Conservation (phyloP, 1,140 invertebrate genomes). For the Sinella curviseta region DNA sequence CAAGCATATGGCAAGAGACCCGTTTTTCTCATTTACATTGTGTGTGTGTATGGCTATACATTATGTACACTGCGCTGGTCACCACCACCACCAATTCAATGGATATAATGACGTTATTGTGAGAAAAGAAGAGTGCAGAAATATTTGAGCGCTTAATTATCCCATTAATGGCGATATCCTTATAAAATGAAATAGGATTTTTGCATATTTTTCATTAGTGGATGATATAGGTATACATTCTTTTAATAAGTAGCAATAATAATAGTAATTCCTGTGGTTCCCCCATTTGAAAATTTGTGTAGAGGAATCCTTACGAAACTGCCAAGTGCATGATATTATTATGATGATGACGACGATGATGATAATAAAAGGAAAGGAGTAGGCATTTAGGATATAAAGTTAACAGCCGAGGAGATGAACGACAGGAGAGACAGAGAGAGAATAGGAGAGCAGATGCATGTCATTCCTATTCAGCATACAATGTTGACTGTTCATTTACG, state of each 20-base stretch:
- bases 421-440: too few species aligned
- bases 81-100: too few species aligned
- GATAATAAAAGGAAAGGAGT: too few species aligned
- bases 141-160: not conserved
- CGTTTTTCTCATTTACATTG: not conserved
- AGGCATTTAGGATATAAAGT: too few species aligned
- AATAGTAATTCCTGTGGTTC: not conserved
- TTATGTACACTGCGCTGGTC: too few species aligned
- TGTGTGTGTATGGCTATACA: not conserved
- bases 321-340: not conserved
- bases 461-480: not conserved
- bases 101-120: not conserved
- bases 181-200: not conserved
- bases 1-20: not conserved
- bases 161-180: not conserved
- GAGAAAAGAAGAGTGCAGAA: not conserved
- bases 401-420: too few species aligned
- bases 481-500: not conserved
- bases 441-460: slow-evolving; percentile 2
- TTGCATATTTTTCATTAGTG: not conserved
- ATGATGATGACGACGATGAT: too few species aligned
- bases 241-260: not conserved
- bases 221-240: too few species aligned
- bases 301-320: not conserved
- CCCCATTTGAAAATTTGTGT: not conserved